phyloP scores from a whole-genome alignment of 2,797 vertebrate species.

The Cyprinella venusta region DNA sequence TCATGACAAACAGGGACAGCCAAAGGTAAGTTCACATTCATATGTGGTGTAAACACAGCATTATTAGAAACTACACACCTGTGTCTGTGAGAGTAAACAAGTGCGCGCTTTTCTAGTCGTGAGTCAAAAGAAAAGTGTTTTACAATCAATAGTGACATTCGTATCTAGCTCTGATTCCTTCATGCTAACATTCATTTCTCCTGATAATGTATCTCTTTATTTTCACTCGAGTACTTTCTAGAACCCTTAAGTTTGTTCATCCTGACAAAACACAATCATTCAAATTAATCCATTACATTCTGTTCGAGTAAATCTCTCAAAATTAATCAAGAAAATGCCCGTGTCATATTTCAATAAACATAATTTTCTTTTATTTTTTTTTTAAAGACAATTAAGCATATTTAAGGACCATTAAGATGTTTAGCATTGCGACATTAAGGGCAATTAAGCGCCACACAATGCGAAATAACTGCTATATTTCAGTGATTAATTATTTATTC shows the following conservation, averaged over 20 bases:
- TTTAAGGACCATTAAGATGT: not conserved
- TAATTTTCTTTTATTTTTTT: not conserved
- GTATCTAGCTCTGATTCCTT: not conserved
- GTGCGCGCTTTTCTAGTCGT: not conserved
- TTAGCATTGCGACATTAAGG: not conserved
- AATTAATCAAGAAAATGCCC: not conserved
- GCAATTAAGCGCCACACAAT: not conserved
- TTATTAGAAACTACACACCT: conserved; percentile 6
- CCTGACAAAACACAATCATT: not conserved
- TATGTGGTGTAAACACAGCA: conserved; percentile 13
- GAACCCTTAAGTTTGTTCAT: not conserved
- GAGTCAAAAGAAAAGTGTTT: not conserved
- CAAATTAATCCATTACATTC: conserved; percentile 15
- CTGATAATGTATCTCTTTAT: not conserved
- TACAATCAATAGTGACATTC: conserved; percentile 31
- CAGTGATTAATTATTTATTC: not conserved
- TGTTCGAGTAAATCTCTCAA: not conserved
- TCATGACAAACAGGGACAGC: conserved; percentile 10
- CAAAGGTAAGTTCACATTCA: conserved; percentile 34
- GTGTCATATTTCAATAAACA: conserved; percentile 12
- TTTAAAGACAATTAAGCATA: no score
- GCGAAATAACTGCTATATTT: not conserved
- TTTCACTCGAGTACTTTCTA: not conserved
- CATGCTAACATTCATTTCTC: not conserved
- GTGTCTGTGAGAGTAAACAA: not conserved